These are phyloP conservation scores for Drosophila prostipennis DNA, from an alignment of 2,888 invertebrate species.

Conservation along the genomic window DNA sequence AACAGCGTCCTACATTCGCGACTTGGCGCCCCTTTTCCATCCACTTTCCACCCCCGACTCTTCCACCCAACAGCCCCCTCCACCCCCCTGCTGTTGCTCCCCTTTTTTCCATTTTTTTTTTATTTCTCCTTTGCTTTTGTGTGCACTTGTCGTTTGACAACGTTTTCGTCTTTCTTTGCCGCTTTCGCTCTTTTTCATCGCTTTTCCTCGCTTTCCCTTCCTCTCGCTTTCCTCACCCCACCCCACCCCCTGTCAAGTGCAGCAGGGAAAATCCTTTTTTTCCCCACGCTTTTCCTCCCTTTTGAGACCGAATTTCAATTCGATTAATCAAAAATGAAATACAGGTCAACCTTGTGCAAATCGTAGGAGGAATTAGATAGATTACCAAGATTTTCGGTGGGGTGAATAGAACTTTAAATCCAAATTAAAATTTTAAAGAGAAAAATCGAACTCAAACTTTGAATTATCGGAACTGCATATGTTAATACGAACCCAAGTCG, in stretches of 20 bases:
- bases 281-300: neutral
- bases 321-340: conserved; percentile 41
- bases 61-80: neutral
- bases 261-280: conserved; percentile 29
- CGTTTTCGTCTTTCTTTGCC: conserved; percentile 55
- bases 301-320: conserved; percentile 22
- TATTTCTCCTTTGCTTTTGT: conserved; percentile 17
- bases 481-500: too few species aligned
- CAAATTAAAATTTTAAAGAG: too few species aligned
- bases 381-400: neutral
- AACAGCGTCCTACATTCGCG: conserved; percentile 54
- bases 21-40: conserved; percentile 23
- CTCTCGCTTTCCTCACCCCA: neutral
- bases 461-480: too few species aligned
- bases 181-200: conserved; percentile 30
- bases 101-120: neutral
- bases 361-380: neutral
- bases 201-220: conserved; percentile 12
- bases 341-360: conserved; percentile 19
- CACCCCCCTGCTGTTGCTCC: conserved; percentile 10
- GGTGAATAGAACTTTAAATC: neutral
- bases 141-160: conserved; percentile 72
- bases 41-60: conserved; percentile 1
- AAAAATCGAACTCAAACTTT: too few species aligned
- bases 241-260: conserved; percentile 24